Conservation (phyloP, 2,797 vertebrate species). For the Danio kyathit region DNA sequence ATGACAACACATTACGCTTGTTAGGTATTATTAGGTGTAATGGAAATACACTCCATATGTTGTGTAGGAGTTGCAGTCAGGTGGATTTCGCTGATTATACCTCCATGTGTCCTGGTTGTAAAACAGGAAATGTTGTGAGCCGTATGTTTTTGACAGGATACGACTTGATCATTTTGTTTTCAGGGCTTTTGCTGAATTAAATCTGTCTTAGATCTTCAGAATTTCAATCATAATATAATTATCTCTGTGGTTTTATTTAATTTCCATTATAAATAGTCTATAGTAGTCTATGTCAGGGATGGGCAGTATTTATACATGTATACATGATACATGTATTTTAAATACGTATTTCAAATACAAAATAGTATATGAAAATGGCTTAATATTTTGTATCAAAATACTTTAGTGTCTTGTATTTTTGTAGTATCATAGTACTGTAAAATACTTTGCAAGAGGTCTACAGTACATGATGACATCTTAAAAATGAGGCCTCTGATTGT, state of each 20-base stretch:
- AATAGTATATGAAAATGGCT: too few relatives aligned
- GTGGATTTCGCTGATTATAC: conserved; percentile 18
- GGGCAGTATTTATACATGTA: too few relatives aligned
- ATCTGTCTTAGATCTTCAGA: background rate
- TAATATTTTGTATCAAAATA: too few relatives aligned
- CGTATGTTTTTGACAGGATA: conserved; percentile 14
- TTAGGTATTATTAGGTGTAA: conserved; percentile 13
- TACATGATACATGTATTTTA: too few relatives aligned
- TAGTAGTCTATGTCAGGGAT: background rate
- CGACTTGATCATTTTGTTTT: conserved; percentile 12
- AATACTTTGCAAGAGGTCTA: too few relatives aligned
- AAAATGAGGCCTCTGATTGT: too few relatives aligned
- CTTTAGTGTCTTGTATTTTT: too few relatives aligned
- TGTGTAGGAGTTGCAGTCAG: conserved; percentile 28
- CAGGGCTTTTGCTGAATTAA: background rate
- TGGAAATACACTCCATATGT: conserved; percentile 23
- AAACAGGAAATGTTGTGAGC: conserved; percentile 28
- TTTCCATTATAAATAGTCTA: background rate
- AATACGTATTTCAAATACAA: too few relatives aligned
- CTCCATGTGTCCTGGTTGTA: conserved; percentile 3
- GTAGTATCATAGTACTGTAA: too few relatives aligned
- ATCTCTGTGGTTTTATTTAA: background rate
- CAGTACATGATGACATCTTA: too few relatives aligned
- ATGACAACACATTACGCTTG: conserved; percentile 11
- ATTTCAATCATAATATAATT: conserved; percentile 3